Base-by-base conservation (phyloP, 2,113 vertebrate species). In the Ovis aries region DNA sequence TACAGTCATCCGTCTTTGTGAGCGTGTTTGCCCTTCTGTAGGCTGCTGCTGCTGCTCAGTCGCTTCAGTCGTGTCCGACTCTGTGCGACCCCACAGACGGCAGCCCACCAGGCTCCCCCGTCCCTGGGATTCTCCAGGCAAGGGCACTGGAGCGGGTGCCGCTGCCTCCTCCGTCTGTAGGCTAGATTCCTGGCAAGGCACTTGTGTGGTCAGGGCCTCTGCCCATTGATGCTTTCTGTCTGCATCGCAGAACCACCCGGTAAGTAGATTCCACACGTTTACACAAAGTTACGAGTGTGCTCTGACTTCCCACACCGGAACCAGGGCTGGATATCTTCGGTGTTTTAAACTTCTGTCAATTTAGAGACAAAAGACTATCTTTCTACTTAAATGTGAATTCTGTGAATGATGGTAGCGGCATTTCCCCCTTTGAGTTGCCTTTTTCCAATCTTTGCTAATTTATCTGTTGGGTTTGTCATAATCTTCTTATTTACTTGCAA, bases 191-290 rank as follows among this genome's bases (percentile, higher is more conserved):
- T 19, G 43, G 88, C 12, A 31, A 45, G 29, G 77, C 3, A 8
- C 29, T 6, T 59, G 59, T 1, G 0, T 11, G 4, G 9, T 6
- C 16, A 10, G 12, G 64, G 33, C 4, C 7, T 11, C 1, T 3
- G 8, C 3, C 1, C 62, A 25, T 6, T 21, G 7, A 8, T 2
- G 3, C 0, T 3, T 16, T 80, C 25, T 11, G 1, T 1, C 3
- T 17, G 13, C 91, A 7, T 7, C 0, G 14, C 3, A 5, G 25
- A 62, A 27, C 13, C 40, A 23, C 29, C 55, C 17, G 2, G 3
- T 7, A 23, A 7, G 16, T 0, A 57, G 29, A 17, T 16, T 13
- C 40, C 0, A 1, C 50, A 6, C 6, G 3, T 2, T 8, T 0
- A 5, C 31, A 3, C 45, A 6, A 21, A 27, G 23, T n/a, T 2